Base-by-base conservation (phyloP, 2,797 vertebrate genomes). In the Pseudocheirus occidentalis region DNA sequence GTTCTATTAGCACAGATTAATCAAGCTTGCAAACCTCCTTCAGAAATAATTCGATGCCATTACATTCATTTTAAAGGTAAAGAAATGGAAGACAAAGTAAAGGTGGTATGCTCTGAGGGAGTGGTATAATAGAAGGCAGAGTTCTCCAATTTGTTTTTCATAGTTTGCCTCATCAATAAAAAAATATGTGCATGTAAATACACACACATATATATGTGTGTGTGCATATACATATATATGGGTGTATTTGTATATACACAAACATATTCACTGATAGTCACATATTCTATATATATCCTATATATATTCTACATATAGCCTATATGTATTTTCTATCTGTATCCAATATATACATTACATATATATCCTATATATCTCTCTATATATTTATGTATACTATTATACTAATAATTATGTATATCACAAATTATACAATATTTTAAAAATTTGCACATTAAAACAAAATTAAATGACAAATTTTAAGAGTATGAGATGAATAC, bases 141-240 rank as follows among this genome's bases (percentile, higher is more conserved):
- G 11, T 66, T 34, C 12, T 66, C 12, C 31, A 66, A 34, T 4
- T 16, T 66, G n/a, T 31, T 66, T 73, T 73, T 73, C 12, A 73
- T 73, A 73, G 16, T 40, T 46, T 81, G 66, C n/a, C n/a, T 81
- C 66, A 81, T 21, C 18, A 46, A 16, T 81, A 9, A 73, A 81
- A 73, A 81, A 81, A 24, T 21, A 4, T 62, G 2, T 62, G 14
- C n/a, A n/a, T 34, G 0, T 16, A 12, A 5, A 13, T 66, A 59
- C n/a, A n/a, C n/a, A n/a, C 4, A 4, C 34, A 4, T 34, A 14
- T 62, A 14, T 62, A 34, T 31, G 12, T 56, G 18, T 57, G 6
- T 29, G 31, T n/a, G 4, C 7, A 0, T 58, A 9, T 58, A 29
- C 7, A 0, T 1, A 31, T 0, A 4, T 62, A 34, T 34, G 13